Percentiles rank a stretch among this genome's conserved stretches.
Evolutionary conservation across 2,888 invertebrate genomes (phyloP).

Genomic region (Platycheirus rosarum): DNA sequence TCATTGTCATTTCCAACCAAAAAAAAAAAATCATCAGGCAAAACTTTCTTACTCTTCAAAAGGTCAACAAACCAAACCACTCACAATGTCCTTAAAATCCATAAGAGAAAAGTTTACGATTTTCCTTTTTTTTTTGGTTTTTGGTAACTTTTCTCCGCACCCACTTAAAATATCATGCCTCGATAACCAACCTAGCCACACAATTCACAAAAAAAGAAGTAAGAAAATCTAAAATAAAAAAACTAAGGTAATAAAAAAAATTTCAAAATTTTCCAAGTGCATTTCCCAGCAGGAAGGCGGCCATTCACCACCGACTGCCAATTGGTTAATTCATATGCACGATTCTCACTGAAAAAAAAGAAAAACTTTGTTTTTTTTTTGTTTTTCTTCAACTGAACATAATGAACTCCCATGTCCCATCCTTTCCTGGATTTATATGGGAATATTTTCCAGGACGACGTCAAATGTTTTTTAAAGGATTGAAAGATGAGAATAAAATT

Average conservation of each 20-base stretch:
- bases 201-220: constrained; percentile 47
- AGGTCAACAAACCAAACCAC: constrained; percentile 49
- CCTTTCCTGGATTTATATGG: constrained; percentile 24
- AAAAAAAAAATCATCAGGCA: constrained; percentile 17
- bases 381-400: constrained; percentile 3
- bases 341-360: constrained; percentile 69
- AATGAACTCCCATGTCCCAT: constrained; percentile 20
- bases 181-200: constrained; percentile 57
- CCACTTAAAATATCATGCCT: constrained; percentile 62
- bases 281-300: constrained; percentile 30
- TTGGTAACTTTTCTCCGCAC: constrained; percentile 12
- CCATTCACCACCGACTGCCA: constrained; percentile 32
- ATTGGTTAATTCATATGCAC: constrained; percentile 68
- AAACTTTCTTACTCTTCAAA: constrained; percentile 19
- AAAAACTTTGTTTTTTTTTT: constrained; percentile 64
- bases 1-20: constrained; percentile 13
- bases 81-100: constrained; percentile 41
- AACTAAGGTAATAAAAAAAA: constrained; percentile 41
- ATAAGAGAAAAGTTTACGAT: constrained; percentile 28
- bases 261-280: constrained; percentile 46
- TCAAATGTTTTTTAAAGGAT: constrained; percentile 52
- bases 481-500: constrained; percentile 53
- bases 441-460: constrained; percentile 49
- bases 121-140: constrained; percentile 2
- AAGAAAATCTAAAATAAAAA: constrained; percentile 64